phyloP scores from a whole-genome alignment of 2,113 vertebrate species.

The Alaudala cheleensis region DNA sequence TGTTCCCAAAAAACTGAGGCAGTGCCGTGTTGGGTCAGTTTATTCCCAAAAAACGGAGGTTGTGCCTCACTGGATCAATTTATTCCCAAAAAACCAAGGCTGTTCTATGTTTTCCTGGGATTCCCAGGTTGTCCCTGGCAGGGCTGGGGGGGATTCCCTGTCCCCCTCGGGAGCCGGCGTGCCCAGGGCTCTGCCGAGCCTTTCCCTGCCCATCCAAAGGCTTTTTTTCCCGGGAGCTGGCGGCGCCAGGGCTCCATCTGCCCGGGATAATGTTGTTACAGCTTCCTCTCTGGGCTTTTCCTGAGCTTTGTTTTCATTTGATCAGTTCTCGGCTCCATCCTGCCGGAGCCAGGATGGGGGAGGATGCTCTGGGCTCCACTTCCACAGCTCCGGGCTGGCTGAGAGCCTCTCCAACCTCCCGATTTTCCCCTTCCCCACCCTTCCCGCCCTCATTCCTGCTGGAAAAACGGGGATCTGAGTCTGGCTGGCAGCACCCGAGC shows the following conservation, averaged over 20 bases:
- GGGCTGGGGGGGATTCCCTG: background rate
- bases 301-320: background rate
- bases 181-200: background rate
- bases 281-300: background rate
- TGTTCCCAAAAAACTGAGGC: background rate
- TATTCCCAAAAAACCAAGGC: background rate
- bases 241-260: rapidly evolving
- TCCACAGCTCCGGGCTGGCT: background rate
- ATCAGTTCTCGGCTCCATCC: background rate
- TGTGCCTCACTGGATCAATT: rapidly evolving
- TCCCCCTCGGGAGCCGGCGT: rapidly evolving
- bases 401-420: background rate
- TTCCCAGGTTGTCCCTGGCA: background rate
- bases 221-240: background rate
- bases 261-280: rapidly evolving
- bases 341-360: background rate
- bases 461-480: rapidly evolving
- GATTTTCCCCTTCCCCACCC: background rate
- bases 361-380: rapidly evolving
- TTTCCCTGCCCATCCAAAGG: background rate
- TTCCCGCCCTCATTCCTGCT: background rate
- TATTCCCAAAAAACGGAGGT: background rate
- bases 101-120: rapidly evolving
- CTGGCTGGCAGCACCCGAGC: rapidly evolving
- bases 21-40: background rate